Evolutionary conservation across 1,140 invertebrate genomes (phyloP).

Genomic region (Archivesica marissinica): DNA sequence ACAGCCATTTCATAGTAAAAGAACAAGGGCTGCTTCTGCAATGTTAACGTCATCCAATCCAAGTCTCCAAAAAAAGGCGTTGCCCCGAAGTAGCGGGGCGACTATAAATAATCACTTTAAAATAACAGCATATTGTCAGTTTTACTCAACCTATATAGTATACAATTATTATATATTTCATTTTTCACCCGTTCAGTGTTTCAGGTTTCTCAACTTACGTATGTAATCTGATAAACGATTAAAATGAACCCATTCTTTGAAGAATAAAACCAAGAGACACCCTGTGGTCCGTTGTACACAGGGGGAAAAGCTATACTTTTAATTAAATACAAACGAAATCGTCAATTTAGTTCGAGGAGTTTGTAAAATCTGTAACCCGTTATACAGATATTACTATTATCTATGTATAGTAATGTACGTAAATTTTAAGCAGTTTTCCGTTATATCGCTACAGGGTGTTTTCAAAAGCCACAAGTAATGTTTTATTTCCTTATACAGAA

Average conservation of each 20-base stretch:
- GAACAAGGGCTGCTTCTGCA: no score
- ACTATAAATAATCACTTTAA: no score
- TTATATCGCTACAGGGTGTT: conserved; percentile 15
- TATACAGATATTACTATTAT: not conserved
- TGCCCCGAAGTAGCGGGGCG: no score
- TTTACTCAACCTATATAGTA: no score
- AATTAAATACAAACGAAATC: not conserved
- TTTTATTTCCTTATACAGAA: conserved; percentile 9
- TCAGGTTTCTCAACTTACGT: not conserved
- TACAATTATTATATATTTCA: no score
- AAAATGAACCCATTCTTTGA: no score
- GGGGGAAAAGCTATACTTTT: not conserved
- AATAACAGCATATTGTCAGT: no score
- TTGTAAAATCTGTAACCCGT: not conserved
- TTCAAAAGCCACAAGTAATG: not conserved
- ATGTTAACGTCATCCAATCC: no score
- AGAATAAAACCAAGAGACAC: not conserved
- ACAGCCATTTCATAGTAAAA: no score
- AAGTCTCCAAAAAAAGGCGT: no score
- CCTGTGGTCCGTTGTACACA: not conserved
- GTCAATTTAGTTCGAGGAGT: not conserved
- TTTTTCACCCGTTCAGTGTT: no score
- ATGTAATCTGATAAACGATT: not conserved
- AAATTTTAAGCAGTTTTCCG: conserved; percentile 37
- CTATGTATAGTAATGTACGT: conserved; percentile 7